Evolutionary conservation across 2,888 invertebrate genomes (phyloP), one percentile per base, ranked within the genome.

Genomic region (Crepidodera aurea): DNA sequence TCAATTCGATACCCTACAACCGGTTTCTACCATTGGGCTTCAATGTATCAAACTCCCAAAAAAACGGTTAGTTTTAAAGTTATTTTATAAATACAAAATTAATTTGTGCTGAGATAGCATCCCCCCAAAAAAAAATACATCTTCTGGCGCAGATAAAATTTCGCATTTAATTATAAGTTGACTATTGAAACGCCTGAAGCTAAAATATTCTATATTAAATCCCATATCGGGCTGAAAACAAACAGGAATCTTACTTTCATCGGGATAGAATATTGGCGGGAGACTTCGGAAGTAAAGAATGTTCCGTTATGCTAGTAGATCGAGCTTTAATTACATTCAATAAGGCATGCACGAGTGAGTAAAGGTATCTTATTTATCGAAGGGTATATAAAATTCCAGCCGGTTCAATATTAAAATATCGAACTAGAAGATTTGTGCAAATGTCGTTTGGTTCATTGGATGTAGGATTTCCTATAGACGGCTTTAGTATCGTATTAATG

Each of bases 331-430:
- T 73, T 73, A 75, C 68, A 67, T 73, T 73, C 73, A 76, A 75
- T 77, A 76, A 75, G 68, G 74, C 75, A 72, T 71, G 74, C 76
- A 75, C 73, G 75, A 74, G 63, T 72, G 72, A 66, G 64, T 73
- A 73, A 73, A 73, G 73, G 71, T 72, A 73, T 70, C 69, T 71
- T 72, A 71, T 75, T 73, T 71, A 73, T 73, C 62, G 71, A 68
- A 69, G 73, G 71, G 61, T 56, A 70, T 60, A 72, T 73, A 72
- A 75, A 76, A 77, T 77, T 77, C 77, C 77, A 72, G 69, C 63
- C 70, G 66, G 71, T 71, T 73, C 71, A 71, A 75, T 77, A 77
- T 75, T 75, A 74, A 75, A 77, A 77, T 75, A 77, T 76, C 75
- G 73, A 72, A 27, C 48, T 60, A 72, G 70, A 73, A 73, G 51